phyloP scores from a whole-genome alignment of 2,888 invertebrate species.

The Drosophila merina region DNA sequence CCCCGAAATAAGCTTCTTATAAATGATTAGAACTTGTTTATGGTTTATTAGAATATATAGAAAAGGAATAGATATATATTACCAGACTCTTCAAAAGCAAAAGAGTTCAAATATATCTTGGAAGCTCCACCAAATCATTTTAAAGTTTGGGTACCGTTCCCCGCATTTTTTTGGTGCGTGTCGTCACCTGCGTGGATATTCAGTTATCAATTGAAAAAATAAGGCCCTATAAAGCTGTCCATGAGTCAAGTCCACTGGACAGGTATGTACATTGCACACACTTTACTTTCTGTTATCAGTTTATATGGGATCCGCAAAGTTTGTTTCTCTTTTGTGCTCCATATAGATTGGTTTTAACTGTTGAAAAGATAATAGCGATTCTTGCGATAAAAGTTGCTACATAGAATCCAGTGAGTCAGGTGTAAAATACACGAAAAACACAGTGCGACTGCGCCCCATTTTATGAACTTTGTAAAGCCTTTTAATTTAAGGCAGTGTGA shows the following conservation, averaged over 20 bases:
- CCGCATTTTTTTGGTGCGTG: neutral
- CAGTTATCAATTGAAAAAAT: constrained; percentile 49
- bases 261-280: constrained; percentile 21
- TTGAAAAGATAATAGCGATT: constrained; percentile 36
- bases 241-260: constrained; percentile 59
- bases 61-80: too few relatives aligned
- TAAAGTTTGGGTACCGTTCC: neutral
- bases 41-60: too few relatives aligned
- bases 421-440: constrained; percentile 26
- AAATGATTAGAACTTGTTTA: too few relatives aligned
- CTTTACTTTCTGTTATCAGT: constrained; percentile 59
- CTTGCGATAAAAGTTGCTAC: constrained; percentile 28
- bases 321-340: constrained; percentile 30
- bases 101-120: too few relatives aligned
- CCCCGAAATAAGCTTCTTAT: neutral
- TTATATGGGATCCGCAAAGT: constrained; percentile 54
- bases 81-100: too few relatives aligned
- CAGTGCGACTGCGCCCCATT: constrained; percentile 21
- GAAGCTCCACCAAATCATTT: too few relatives aligned
- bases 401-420: constrained; percentile 50
- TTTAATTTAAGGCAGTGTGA: constrained; percentile 52
- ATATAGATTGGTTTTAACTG: constrained; percentile 33
- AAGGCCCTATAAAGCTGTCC: constrained; percentile 33
- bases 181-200: constrained; percentile 2
- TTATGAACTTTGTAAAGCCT: constrained; percentile 24